Evolutionary conservation across 1,140 invertebrate genomes (phyloP).

Genomic region (Protaetia brevitarsis): DNA sequence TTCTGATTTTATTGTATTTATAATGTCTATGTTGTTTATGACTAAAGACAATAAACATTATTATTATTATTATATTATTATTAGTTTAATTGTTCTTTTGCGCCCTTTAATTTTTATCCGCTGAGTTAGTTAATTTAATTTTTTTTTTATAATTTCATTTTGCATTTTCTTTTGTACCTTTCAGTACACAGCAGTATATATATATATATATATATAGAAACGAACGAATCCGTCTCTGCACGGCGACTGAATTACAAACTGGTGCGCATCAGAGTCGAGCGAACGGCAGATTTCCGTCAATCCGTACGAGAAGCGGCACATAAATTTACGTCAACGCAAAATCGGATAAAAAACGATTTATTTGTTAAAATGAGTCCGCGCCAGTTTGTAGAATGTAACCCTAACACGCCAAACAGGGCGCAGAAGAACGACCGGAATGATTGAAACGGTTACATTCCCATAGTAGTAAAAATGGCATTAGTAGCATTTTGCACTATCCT

Average conservation of each 20-base stretch:
- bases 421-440: conserved; percentile 10
- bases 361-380: conserved; percentile 31
- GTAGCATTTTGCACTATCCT: conserved; percentile 38
- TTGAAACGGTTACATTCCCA: conserved; percentile 29
- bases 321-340: conserved; percentile 37
- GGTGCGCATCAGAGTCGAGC: conserved; percentile 36
- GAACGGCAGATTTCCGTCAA: neutral
- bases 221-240: neutral
- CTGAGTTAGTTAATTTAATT: no score
- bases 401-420: neutral
- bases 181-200: no score
- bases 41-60: no score
- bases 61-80: no score
- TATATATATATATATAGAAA: neutral
- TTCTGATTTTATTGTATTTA: no score
- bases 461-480: conserved; percentile 33
- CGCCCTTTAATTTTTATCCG: no score
- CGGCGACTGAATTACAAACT: conserved; percentile 36
- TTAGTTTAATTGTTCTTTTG: no score
- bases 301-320: conserved; percentile 32
- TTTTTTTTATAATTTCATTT: no score
- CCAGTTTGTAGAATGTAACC: conserved; percentile 33
- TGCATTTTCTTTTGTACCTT: no score
- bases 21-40: no score
- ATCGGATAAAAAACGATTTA: conserved; percentile 44